These are phyloP conservation scores for Carlito syrichta DNA, from an alignment of 2,113 vertebrate species.

Conservation along the genomic window DNA sequence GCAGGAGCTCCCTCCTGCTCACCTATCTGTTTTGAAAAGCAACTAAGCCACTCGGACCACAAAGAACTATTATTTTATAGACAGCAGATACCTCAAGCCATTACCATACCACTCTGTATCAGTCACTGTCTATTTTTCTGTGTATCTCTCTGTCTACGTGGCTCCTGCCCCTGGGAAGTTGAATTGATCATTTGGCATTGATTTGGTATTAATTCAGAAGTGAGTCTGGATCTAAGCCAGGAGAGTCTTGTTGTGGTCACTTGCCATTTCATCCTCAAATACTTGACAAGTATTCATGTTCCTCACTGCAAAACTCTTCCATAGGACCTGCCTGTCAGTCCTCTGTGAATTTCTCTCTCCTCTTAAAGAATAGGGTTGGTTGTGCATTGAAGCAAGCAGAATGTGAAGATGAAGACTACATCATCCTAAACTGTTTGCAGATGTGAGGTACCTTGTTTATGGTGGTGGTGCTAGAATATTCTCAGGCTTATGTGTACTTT, in stretches of 20 bases:
- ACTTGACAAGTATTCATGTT: too few species aligned
- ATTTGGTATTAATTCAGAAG: background rate
- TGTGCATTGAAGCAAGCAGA: background rate
- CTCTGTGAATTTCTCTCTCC: too few species aligned
- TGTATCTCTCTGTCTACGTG: background rate
- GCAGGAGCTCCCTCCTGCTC: background rate
- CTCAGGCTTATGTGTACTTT: too few species aligned
- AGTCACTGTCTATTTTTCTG: background rate
- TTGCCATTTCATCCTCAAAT: too few species aligned
- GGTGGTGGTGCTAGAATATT: accelerated
- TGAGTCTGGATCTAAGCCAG: too few species aligned
- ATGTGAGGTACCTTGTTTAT: accelerated
- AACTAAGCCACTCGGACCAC: background rate
- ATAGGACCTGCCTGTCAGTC: background rate
- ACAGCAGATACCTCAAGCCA: background rate
- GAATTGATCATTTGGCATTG: accelerated
- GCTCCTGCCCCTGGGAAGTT: background rate
- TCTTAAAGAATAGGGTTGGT: too few species aligned
- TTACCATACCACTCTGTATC: background rate
- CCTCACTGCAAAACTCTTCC: accelerated
- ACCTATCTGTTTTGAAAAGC: background rate
- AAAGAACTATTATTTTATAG: background rate
- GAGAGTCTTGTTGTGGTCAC: background rate
- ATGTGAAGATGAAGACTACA: accelerated
- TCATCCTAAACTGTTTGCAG: background rate